Evolutionary conservation across 2,113 vertebrate species (phyloP), one percentile per base, ranked within the genome.

Genomic region (Casuarius casuarius): DNA sequence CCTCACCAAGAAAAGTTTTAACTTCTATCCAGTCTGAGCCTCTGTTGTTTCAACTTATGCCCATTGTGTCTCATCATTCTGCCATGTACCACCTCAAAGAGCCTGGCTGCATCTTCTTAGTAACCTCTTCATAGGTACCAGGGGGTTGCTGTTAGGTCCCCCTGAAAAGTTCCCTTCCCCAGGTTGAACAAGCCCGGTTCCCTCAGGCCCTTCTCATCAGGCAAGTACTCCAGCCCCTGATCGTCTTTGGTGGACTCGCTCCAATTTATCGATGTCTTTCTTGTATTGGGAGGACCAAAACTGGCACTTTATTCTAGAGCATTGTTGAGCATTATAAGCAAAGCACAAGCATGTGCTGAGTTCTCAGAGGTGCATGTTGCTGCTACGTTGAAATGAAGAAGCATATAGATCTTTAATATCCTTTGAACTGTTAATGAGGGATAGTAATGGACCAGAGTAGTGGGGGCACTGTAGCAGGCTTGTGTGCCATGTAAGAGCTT

Each of bases 121-220:
- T 48, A 21, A 48, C 31, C 13, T n/a, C 44, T 48, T n/a, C 33
- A 21, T 70, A 48, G 22, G 29, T 48, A 23, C 23, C 13, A 23
- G 3, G 14, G 31, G 44, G 31, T 9, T 70, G 33, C n/a, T 35
- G 44, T 33, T 48, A 70, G 59, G 38, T 66, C 22, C 18, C 14
- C 25, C 6, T 16, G 18, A 22, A n/a, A 44, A 0, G 0, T 4
- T 71, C 21, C 8, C 22, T 3, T 38, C 5, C 52, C 2, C n/a
- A 6, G 10, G 21, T 44, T 63, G 23, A 71, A 75, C 18, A 74
- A 49, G 4, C 7, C 7, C 1, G 20, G 6, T 2, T 88, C 19
- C 33, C 44, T 44, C 51, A 52, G 15, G 19, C 12, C 25, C 10
- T 40, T 5, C 0, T 59, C 15, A 13, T 26, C 12, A 5, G 15